phyloP scores from a whole-genome alignment of 1,140 invertebrate species.

The Brachionus paranguensis region DNA sequence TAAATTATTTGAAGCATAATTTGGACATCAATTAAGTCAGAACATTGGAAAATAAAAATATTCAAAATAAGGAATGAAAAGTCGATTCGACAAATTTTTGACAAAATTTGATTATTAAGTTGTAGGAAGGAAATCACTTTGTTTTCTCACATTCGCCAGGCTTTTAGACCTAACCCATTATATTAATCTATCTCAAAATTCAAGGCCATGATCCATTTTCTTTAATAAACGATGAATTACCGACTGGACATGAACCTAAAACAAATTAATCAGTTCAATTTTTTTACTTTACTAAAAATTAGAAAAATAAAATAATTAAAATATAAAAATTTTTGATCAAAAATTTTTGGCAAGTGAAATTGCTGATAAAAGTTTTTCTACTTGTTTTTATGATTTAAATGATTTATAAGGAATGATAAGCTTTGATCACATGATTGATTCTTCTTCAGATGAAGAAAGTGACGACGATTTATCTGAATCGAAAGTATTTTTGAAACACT shows the following conservation, averaged over 20 bases:
- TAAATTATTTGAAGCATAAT: background rate
- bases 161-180: no score
- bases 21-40: no score
- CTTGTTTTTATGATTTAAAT: background rate
- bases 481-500: background rate
- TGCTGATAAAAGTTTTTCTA: background rate
- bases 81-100: no score
- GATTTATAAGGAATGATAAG: background rate
- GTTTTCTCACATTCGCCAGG: no score
- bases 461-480: background rate
- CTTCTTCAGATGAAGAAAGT: background rate
- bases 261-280: background rate
- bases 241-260: background rate
- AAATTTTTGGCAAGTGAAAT: background rate
- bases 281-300: background rate
- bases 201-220: conserved; percentile 35
- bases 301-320: background rate
- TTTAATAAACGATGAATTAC: background rate
- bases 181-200: background rate
- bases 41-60: background rate
- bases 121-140: no score
- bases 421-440: background rate
- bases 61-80: background rate
- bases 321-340: background rate
- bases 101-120: no score